Percentiles rank a stretch among this genome's conserved stretches.
These are phyloP conservation scores for Heliconius himera DNA, from an alignment of 1,140 invertebrate genomes.

Conservation along the genomic window DNA sequence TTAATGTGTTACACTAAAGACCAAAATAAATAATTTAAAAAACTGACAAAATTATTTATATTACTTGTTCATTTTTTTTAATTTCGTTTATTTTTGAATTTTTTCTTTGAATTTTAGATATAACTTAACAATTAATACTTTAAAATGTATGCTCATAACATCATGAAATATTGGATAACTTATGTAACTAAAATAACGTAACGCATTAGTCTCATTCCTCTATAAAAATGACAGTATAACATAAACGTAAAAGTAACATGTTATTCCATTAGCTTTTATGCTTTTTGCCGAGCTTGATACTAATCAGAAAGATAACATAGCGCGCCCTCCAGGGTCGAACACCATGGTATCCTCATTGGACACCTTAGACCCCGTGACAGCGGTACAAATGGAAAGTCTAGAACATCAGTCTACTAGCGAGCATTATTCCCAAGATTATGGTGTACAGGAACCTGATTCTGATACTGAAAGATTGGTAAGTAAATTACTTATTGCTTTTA, in stretches of 20 bases:
- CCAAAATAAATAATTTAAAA: neutral
- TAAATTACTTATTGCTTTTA: neutral
- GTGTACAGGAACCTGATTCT: constrained; percentile 76
- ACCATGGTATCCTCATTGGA: constrained; percentile 89
- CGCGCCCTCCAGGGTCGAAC: constrained; percentile 84
- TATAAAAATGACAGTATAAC: neutral
- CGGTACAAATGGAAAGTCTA: constrained; percentile 75
- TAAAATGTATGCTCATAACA: too few species aligned
- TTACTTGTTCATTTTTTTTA: neutral
- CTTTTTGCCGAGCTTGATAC: constrained; percentile 74
- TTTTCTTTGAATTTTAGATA: too few species aligned
- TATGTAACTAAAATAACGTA: too few species aligned
- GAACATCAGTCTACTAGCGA: constrained; percentile 78
- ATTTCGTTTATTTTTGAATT: too few species aligned
- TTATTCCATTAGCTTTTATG: constrained; percentile 35
- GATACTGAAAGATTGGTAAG: constrained; percentile 76
- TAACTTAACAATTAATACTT: too few species aligned
- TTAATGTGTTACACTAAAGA: constrained; percentile 28
- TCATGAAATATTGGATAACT: too few species aligned
- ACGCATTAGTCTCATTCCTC: too few species aligned
- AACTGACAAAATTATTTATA: neutral
- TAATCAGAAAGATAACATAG: constrained; percentile 78
- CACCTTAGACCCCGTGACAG: constrained; percentile 83
- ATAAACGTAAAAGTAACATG: constrained; percentile 7
- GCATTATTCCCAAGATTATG: constrained; percentile 74